Percentiles rank a stretch among this genome's conserved stretches.
These are phyloP conservation scores for Aphrophora alni DNA, from an alignment of 2,888 invertebrate genomes.

Conservation along the genomic window DNA sequence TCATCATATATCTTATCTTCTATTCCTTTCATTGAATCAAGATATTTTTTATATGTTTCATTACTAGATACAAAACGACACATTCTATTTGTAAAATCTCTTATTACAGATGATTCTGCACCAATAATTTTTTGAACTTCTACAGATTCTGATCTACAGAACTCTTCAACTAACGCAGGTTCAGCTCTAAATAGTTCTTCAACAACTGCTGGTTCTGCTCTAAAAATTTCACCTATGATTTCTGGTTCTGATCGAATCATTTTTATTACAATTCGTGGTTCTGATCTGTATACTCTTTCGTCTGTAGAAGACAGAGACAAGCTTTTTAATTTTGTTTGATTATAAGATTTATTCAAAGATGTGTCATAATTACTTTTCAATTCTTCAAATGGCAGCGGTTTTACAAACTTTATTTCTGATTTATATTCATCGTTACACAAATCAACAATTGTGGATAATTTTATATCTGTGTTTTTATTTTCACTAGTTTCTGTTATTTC, in stretches of 20 bases:
- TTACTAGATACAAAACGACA: neutral
- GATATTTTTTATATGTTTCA: neutral
- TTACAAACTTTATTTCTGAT: too few relatives aligned
- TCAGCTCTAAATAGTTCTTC: slow-evolving; percentile 30
- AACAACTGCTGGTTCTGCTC: neutral
- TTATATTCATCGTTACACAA: too few relatives aligned
- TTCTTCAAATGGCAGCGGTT: neutral
- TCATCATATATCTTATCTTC: neutral
- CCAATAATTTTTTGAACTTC: neutral
- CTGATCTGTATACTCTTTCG: neutral
- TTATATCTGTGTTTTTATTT: neutral
- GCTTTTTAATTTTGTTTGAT: neutral
- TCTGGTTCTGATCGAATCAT: neutral
- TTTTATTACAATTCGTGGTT: neutral
- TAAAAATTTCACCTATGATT: neutral
- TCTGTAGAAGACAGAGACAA: neutral
- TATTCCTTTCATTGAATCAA: neutral
- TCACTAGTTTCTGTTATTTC: neutral
- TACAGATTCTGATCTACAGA: neutral
- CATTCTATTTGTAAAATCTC: neutral
- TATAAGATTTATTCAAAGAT: neutral
- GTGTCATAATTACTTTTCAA: neutral
- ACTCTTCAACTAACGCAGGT: slow-evolving; percentile 14
- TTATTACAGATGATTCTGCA: neutral
- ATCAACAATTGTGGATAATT: too few relatives aligned